Percentiles rank a stretch among this genome's conserved stretches.
Conservation (phyloP, 1,140 invertebrate species). For the Euwallacea fornicatus region DNA sequence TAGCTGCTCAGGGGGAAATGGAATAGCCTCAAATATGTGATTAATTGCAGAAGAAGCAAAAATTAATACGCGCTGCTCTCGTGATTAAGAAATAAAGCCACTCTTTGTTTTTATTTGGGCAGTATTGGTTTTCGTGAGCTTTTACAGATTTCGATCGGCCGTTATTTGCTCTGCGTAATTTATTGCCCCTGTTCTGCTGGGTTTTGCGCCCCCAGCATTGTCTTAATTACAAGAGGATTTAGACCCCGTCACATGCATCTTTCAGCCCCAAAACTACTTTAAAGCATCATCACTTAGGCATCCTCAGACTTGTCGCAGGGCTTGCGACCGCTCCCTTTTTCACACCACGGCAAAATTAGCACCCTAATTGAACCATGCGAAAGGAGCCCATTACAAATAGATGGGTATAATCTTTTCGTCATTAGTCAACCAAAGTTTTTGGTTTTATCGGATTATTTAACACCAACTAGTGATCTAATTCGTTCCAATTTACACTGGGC, state of each 20-base stretch:
- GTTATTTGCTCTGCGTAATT: slow-evolving; percentile 8
- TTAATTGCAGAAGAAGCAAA: slow-evolving; percentile 33
- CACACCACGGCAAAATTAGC: too few species aligned
- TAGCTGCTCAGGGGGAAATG: neutral
- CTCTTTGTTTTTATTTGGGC: slow-evolving; percentile 29
- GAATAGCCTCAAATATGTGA: slow-evolving; percentile 15
- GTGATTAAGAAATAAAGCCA: slow-evolving; percentile 36
- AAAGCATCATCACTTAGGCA: too few species aligned
- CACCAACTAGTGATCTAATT: slow-evolving; percentile 16
- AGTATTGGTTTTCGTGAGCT: slow-evolving; percentile 34
- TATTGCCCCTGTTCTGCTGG: slow-evolving; percentile 7
- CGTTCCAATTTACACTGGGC: slow-evolving; percentile 26
- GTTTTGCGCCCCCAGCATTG: neutral
- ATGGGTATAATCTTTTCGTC: too few species aligned
- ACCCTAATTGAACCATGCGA: too few species aligned
- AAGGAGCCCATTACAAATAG: too few species aligned
- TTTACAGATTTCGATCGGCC: slow-evolving; percentile 34
- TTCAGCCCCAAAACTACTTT: neutral
- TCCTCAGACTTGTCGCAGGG: too few species aligned
- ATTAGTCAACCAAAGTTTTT: slow-evolving; percentile 9
- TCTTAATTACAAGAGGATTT: neutral
- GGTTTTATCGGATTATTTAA: neutral
- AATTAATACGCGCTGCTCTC: slow-evolving; percentile 30
- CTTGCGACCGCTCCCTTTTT: too few species aligned
- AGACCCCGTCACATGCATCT: too few species aligned